Evolutionary conservation across 2,888 invertebrate genomes (phyloP), one percentile per base, ranked within the genome.

Genomic region (Asteroscopus sphinx): DNA sequence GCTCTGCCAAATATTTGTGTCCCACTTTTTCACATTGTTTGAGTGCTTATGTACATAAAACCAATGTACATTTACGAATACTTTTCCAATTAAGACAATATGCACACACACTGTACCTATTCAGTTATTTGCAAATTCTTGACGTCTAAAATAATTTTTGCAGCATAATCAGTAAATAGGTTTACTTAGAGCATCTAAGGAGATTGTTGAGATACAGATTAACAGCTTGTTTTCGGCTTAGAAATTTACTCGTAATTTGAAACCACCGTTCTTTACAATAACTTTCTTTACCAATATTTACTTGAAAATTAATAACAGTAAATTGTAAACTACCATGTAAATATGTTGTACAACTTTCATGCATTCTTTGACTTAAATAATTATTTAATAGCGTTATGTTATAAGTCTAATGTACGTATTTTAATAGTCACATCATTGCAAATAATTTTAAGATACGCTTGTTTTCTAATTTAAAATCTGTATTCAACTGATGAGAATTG

Each of bases 1-100:
- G 58, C 72, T 42, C 37, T 28, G 46, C 45, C 77, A 74, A 74
- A 77, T 77, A 76, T 74, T 65, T 66, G 67, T 47, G 75, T 55
- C 72, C 69, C 59, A 70, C 65, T 72, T 72, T 60, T n/a, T 63
- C 25, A 53, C 44, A 58, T 48, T 64, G 58, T 68, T 70, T 68
- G 58, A 74, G 45, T 44, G 39, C n/a, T 54, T 51, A 46, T 35
- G 54, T 62, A 59, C 64, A 70, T 44, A 57, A 28, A 33, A 52
- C 21, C 45, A 48, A 57, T 39, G 45, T 39, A 32, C 61, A 48
- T 63, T 55, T 64, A 63, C 48, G 47, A 44, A 59, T 59, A 55
- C 46, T 56, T 74, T 71, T 56, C 51, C 51, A 74, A 73, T 70
- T 74, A 71, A 68, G 48, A 53, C 49, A 32, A 59, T 44, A 32